phyloP scores from a whole-genome alignment of 1,140 invertebrate genomes.

The Atta texana region DNA sequence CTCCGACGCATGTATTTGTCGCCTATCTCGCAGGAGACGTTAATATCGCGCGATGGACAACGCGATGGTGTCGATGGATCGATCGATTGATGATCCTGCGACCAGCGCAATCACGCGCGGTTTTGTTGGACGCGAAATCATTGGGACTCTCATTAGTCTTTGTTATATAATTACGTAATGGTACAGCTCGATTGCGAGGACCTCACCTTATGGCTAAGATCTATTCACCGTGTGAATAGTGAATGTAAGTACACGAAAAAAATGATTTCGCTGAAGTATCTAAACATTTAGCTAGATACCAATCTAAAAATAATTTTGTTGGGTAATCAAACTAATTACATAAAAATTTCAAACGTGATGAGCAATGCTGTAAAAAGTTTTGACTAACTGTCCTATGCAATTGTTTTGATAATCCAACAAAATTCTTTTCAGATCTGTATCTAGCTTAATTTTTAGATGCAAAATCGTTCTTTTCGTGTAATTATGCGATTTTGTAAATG shows the following conservation, averaged over 20 bases:
- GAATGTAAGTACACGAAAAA: constrained; percentile 5
- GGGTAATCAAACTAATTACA: too few species aligned
- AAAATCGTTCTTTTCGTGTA: neutral
- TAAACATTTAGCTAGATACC: too few species aligned
- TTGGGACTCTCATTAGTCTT: constrained; percentile 60
- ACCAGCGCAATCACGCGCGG: constrained; percentile 51
- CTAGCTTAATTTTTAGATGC: too few species aligned
- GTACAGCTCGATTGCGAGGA: constrained; percentile 44
- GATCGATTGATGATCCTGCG: constrained; percentile 63
- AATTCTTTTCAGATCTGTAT: too few species aligned
- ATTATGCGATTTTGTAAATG: neutral
- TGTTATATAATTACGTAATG: constrained; percentile 64
- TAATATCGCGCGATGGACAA: constrained; percentile 50
- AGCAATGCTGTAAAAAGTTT: too few species aligned
- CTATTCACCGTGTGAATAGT: constrained; percentile 38
- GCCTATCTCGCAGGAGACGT: constrained; percentile 34
- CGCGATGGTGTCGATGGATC: constrained; percentile 62
- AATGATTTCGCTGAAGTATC: too few species aligned
- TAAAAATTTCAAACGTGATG: too few species aligned
- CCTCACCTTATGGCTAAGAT: constrained; percentile 30
- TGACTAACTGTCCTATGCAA: too few species aligned
- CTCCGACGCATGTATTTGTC: constrained; percentile 45
- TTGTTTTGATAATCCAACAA: too few species aligned
- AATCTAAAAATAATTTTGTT: too few species aligned
- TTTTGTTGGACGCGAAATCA: constrained; percentile 68